phyloP scores from a whole-genome alignment of 2,888 invertebrate species.

The Phortica okadai region DNA sequence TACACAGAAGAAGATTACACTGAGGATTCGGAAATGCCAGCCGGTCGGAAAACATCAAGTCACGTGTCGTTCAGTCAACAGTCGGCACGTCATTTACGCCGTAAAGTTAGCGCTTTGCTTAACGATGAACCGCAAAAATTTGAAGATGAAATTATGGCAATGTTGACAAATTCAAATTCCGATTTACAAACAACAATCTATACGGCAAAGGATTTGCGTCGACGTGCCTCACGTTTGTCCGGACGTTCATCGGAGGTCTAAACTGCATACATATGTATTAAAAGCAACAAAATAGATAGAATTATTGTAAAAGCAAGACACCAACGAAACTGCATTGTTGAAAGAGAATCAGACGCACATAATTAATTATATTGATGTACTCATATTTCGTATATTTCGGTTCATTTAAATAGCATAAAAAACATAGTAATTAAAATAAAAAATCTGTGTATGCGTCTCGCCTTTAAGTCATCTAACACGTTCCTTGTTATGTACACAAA shows the following conservation, averaged over 20 bases:
- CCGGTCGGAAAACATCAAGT: neutral
- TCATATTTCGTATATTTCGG: no score
- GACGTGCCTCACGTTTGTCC: neutral
- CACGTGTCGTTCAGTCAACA: neutral
- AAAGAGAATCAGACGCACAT: no score
- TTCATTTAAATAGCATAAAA: no score
- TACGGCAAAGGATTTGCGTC: neutral
- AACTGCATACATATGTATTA: neutral
- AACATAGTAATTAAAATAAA: no score
- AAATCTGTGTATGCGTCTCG: no score
- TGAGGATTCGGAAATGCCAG: neutral
- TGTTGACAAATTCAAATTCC: neutral
- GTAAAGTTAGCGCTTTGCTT: neutral
- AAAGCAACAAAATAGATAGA: no score
- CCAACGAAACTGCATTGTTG: no score
- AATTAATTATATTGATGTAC: no score
- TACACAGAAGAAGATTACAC: neutral
- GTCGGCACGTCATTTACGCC: neutral
- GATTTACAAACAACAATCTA: neutral
- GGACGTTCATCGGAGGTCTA: neutral
- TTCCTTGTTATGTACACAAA: neutral
- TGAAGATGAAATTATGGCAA: conserved; percentile 6
- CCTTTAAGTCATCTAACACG: no score
- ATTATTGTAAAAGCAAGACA: no score
- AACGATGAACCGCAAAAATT: conserved; percentile 12